Percentiles rank a stretch among this genome's conserved stretches.
phyloP scores from a whole-genome alignment of 2,797 vertebrate species.

The Oreortyx pictus region DNA sequence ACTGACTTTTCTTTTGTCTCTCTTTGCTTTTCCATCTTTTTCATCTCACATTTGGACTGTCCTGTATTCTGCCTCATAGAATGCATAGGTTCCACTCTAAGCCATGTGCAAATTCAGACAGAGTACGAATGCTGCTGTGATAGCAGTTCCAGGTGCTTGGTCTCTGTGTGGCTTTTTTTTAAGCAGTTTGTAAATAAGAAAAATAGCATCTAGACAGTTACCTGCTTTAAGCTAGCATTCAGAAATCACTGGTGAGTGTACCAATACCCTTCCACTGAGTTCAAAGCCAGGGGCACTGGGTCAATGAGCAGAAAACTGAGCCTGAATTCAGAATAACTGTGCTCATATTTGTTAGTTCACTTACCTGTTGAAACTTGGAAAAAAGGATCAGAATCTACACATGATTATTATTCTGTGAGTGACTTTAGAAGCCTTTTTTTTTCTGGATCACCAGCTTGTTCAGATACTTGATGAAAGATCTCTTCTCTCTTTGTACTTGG shows the following conservation, averaged over 20 bases:
- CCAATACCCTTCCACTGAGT: background rate
- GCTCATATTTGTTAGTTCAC: background rate
- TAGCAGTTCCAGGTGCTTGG: background rate
- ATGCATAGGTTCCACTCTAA: background rate
- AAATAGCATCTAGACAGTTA: background rate
- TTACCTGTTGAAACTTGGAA: background rate
- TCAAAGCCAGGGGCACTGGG: background rate
- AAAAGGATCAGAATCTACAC: background rate
- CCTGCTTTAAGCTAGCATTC: background rate
- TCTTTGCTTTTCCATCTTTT: background rate
- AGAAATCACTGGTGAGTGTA: rapidly evolving
- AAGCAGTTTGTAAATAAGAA: background rate
- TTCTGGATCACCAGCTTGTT: background rate
- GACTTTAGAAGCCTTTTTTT: background rate
- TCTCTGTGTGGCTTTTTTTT: background rate
- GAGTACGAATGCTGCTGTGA: background rate
- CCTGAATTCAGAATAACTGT: background rate
- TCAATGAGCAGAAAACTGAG: background rate
- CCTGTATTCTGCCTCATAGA: background rate
- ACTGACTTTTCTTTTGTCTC: background rate
- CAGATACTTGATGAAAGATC: background rate
- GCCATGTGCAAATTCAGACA: background rate
- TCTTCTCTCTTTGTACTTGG: background rate
- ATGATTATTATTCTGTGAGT: background rate
- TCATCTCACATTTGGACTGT: background rate